Percentiles rank a stretch among this genome's conserved stretches.
Conservation (phyloP, 2,113 vertebrate species). For the Albula glossodonta region DNA sequence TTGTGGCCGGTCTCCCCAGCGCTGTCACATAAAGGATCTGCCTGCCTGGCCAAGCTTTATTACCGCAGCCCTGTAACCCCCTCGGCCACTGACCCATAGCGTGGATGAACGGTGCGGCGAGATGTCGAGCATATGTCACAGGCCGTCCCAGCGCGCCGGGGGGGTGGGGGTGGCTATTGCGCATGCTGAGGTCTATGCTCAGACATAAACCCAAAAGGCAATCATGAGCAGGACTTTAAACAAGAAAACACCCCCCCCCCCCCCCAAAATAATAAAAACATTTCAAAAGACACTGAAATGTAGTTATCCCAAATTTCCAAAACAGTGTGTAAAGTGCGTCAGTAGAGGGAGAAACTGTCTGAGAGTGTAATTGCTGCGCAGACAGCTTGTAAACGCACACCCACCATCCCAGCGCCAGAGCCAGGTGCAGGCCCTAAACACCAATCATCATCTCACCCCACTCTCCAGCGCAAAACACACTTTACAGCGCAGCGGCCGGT, state of each 20-base stretch:
- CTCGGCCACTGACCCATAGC: constrained; percentile 86
- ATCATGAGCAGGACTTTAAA: constrained; percentile 47
- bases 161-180: constrained; percentile 17
- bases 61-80: constrained; percentile 90
- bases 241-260: not conserved
- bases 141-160: constrained; percentile 44
- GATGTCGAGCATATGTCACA: constrained; percentile 88
- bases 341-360: constrained; percentile 32
- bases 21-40: constrained; percentile 81
- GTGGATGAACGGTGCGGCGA: constrained; percentile 65
- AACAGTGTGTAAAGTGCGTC: constrained; percentile 40
- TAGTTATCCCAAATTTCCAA: constrained; percentile 57
- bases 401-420: constrained; percentile 61
- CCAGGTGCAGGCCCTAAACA: constrained; percentile 66
- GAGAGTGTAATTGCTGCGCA: constrained; percentile 66
- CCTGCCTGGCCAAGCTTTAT: constrained; percentile 86
- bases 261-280: no score
- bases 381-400: constrained; percentile 68
- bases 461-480: constrained; percentile 65
- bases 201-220: constrained; percentile 51
- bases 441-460: constrained; percentile 72
- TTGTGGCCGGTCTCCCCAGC: constrained; percentile 73
- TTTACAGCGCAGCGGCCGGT: constrained; percentile 60
- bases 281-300: not conserved
- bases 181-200: constrained; percentile 37